Evolutionary conservation across 2,113 vertebrate species (phyloP), one percentile per base, ranked within the genome.

Genomic region (Odontophorus gujanensis): DNA sequence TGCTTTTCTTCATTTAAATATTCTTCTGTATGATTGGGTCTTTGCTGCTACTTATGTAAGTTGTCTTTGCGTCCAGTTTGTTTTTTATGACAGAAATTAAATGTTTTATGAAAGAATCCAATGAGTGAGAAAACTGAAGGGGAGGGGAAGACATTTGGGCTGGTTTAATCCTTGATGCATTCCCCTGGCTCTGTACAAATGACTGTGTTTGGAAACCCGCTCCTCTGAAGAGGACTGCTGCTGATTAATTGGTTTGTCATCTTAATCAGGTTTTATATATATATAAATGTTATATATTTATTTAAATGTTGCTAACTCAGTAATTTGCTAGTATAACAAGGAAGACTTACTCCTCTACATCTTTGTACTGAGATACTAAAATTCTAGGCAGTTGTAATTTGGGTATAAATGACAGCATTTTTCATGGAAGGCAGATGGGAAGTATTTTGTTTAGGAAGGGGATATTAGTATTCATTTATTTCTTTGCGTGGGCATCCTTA

Each of bases 401-500:
- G 74, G 68, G 48, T 85, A 25, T 68, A 90, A 87, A 78, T 58
- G 36, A 51, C 45, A 77, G 68, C 61, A 13, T 7, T 95, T 89
- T 89, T 67, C 71, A 51, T 87, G 81, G 67, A 83, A 77, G 88
- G 47, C 89, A 92, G 89, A 73, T 87, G 76, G 87, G 72, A 83
- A 83, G 43, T 77, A 22, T 87, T 93, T 92, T 18, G 78, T 92
- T 95, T 90, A 81, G 89, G 69, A 82, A 87, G 45, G 62, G 71
- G 38, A 43, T 89, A 77, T 95, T 90, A 71, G 76, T 83, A 93
- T 96, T 95, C 87, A 88, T 92, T 0, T 88, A 72, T 93, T 96
- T 93, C 85, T 86, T 95, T 90, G 92, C 92, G 92, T 74, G 73
- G 88, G 82, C 90, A 94, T 86, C 85, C 73, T 88, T 83, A 81